Percentiles rank a stretch among this genome's conserved stretches.
Conservation (phyloP, 2,113 vertebrate species). For the Ammodytes dubius region DNA sequence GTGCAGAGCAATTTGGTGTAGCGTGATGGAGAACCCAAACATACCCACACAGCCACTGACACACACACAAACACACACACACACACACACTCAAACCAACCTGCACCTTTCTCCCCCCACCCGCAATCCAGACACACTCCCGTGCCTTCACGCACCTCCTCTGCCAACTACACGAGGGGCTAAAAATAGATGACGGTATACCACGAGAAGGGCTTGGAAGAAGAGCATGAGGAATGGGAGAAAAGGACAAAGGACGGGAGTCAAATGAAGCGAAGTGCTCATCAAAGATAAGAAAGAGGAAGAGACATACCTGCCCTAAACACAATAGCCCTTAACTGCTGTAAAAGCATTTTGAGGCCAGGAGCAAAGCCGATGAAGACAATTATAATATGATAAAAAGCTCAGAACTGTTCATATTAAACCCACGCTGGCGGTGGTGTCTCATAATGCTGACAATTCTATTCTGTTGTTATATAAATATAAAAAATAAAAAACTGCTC, state of each 20-base stretch:
- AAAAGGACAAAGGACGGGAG: slow-evolving; percentile 42
- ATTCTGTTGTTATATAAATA: slow-evolving; percentile 19
- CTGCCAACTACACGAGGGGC: slow-evolving; percentile 75
- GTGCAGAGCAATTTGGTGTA: slow-evolving; percentile 54
- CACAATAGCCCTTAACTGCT: not conserved
- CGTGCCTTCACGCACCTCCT: slow-evolving; percentile 76
- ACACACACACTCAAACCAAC: slow-evolving; percentile 53
- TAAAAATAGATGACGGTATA: slow-evolving; percentile 80
- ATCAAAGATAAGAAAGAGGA: slow-evolving; percentile 28
- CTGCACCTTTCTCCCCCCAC: slow-evolving; percentile 65
- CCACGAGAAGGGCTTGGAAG: slow-evolving; percentile 55
- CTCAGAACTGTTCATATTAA: not conserved
- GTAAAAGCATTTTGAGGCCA: not conserved
- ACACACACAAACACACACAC: slow-evolving; percentile 45
- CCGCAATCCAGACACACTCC: slow-evolving; percentile 74
- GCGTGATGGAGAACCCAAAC: slow-evolving; percentile 65
- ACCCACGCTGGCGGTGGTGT: not conserved
- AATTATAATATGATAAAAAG: not conserved
- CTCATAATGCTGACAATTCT: slow-evolving; percentile 36
- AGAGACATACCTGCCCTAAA: slow-evolving; percentile 37
- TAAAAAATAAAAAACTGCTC: slow-evolving; percentile 6
- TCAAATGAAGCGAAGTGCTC: slow-evolving; percentile 28
- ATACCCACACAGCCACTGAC: slow-evolving; percentile 47
- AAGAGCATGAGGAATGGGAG: slow-evolving; percentile 40
- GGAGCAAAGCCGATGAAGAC: not conserved